Conservation (phyloP, 30 jellyfish, hydroid and myxozoan genomes). For the Aurelia sp. region DNA sequence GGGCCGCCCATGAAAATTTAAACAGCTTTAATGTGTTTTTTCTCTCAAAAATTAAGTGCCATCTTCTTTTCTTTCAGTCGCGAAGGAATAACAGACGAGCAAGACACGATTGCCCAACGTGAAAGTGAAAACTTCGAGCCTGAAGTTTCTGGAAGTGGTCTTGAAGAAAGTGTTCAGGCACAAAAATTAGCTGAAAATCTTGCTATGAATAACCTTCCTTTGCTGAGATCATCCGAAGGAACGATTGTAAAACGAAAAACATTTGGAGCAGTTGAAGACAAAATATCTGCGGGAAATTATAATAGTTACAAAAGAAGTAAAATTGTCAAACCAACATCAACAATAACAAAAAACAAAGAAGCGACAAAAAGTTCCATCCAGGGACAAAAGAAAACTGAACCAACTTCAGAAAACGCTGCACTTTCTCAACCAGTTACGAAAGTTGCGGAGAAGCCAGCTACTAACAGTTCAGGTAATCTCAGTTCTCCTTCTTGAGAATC, state of each 20-base stretch:
- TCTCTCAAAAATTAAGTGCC: no score
- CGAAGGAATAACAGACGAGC: conserved; percentile 91
- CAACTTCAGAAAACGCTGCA: neutral
- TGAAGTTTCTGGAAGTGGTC: conserved; percentile 89
- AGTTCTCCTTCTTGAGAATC: no score
- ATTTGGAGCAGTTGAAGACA: conserved; percentile 29
- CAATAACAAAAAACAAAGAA: conserved; percentile 10
- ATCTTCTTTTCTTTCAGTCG: conserved; percentile 56
- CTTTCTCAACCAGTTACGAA: conserved; percentile 6
- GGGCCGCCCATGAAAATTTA: no score
- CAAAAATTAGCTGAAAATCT: conserved; percentile 91
- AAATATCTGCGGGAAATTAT: neutral
- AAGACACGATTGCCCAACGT: conserved; percentile 79
- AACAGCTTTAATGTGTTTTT: no score
- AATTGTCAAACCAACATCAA: conserved; percentile 47
- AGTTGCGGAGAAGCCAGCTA: neutral
- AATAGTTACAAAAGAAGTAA: conserved; percentile 52
- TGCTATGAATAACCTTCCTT: conserved; percentile 77
- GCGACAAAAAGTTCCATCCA: neutral
- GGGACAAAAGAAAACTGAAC: conserved; percentile 35
- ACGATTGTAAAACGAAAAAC: conserved; percentile 49
- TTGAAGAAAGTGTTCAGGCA: conserved; percentile 83
- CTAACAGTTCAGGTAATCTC: neutral
- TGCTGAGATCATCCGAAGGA: conserved; percentile 41
- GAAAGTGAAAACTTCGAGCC: conserved; percentile 70